Evolutionary conservation across 2,888 invertebrate genomes (phyloP).

Genomic region (Drosophila paramelanica): DNA sequence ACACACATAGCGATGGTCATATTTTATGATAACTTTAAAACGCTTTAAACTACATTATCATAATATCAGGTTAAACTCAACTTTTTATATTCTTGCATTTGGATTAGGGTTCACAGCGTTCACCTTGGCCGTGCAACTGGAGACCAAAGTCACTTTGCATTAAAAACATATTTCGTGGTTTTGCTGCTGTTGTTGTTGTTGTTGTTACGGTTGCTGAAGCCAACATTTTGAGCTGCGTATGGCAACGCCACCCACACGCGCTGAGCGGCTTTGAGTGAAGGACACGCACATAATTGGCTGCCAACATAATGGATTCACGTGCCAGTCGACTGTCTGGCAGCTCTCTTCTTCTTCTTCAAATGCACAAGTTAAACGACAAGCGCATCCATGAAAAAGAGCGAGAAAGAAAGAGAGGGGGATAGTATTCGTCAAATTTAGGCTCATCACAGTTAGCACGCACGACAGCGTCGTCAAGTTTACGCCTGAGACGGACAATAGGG

Average conservation of each 20-base stretch:
- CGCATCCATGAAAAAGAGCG: constrained; percentile 14
- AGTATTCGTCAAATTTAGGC: constrained; percentile 49
- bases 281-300: constrained; percentile 78
- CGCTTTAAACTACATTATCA: no score
- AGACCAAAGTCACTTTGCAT: constrained; percentile 69
- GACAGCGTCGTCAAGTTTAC: constrained; percentile 53
- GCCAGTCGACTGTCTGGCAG: constrained; percentile 54
- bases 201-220: constrained; percentile 28
- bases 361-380: constrained; percentile 61
- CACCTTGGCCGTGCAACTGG: constrained; percentile 71
- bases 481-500: constrained; percentile 21
- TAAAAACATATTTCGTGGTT: constrained; percentile 74
- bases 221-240: constrained; percentile 47
- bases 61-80: not conserved
- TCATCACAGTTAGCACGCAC: constrained; percentile 71
- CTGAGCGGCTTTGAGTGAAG: constrained; percentile 45
- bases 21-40: not conserved
- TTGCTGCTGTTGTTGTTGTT: constrained; percentile 22
- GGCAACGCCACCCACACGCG: constrained; percentile 4
- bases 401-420: constrained; percentile 1
- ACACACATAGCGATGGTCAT: no score
- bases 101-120: constrained; percentile 53
- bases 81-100: not conserved
- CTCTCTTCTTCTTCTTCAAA: constrained; percentile 28
- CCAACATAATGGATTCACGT: constrained; percentile 76